phyloP scores from a whole-genome alignment of 2,797 vertebrate genomes.

The Cetoscarus ocellatus region DNA sequence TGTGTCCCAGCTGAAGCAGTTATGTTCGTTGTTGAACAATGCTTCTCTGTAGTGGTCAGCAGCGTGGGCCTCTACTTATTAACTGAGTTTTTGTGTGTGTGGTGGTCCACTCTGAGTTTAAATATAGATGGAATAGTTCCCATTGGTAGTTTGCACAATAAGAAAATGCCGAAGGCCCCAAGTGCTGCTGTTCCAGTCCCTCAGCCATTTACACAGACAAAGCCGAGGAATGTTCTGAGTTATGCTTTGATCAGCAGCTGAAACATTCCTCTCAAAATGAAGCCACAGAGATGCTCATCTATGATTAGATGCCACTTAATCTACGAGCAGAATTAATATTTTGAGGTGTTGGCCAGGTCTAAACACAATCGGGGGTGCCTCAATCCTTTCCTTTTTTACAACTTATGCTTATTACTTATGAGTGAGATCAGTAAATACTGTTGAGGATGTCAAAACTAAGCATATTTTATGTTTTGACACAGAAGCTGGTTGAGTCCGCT shows the following conservation, averaged over 20 bases:
- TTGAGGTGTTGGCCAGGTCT: too few relatives aligned
- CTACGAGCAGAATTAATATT: too few relatives aligned
- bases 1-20: slow-evolving; percentile 12
- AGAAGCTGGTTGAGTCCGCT: too few relatives aligned
- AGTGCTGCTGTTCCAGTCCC: neutral
- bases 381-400: too few relatives aligned
- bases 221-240: neutral
- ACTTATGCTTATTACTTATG: too few relatives aligned
- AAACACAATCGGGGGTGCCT: too few relatives aligned
- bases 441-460: too few relatives aligned
- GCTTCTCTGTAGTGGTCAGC: slow-evolving; percentile 46
- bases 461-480: too few relatives aligned
- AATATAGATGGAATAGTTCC: slow-evolving; percentile 10
- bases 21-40: slow-evolving; percentile 48
- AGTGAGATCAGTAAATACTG: too few relatives aligned
- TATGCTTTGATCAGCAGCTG: neutral
- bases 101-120: slow-evolving; percentile 10
- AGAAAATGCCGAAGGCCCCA: neutral
- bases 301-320: neutral
- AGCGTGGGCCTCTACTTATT: slow-evolving; percentile 41
- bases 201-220: neutral
- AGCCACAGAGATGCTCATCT: too few relatives aligned
- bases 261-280: too few relatives aligned
- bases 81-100: slow-evolving; percentile 24
- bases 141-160: neutral